These are phyloP conservation scores for Cardinalis cardinalis DNA, from an alignment of 2,113 vertebrate genomes.

Conservation along the genomic window DNA sequence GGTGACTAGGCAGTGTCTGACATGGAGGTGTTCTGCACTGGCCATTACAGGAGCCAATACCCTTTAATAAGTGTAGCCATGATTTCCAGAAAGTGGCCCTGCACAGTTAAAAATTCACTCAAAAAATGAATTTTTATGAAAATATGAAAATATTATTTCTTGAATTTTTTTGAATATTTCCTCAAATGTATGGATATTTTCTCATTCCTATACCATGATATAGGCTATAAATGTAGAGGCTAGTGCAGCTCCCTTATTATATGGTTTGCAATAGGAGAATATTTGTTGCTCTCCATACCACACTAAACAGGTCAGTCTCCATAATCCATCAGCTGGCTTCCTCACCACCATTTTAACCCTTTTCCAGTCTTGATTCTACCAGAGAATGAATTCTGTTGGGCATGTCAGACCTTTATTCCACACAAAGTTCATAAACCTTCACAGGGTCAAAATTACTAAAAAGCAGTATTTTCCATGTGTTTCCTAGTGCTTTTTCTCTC, in stretches of 20 bases:
- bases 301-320: not conserved
- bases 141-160: not conserved
- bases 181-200: not conserved
- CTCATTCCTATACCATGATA: not conserved
- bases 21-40: rapidly evolving
- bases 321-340: not conserved
- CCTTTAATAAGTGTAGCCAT: not conserved
- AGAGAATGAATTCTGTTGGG: not conserved
- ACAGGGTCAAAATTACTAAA: not conserved
- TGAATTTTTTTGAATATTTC: not conserved
- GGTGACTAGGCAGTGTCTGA: not conserved
- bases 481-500: not conserved
- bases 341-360: not conserved
- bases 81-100: not conserved
- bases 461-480: rapidly evolving
- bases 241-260: not conserved
- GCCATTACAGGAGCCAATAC: not conserved
- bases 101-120: not conserved
- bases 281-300: not conserved
- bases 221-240: not conserved
- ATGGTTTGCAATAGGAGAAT: not conserved
- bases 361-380: not conserved
- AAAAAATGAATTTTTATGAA: not conserved
- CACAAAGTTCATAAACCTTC: not conserved
- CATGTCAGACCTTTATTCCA: not conserved